A percentile compares a stretch with the other conserved stretches of the same genome.
These are phyloP conservation scores for Baccha elongata DNA, from an alignment of 2,888 invertebrate species.

Conservation along the genomic window DNA sequence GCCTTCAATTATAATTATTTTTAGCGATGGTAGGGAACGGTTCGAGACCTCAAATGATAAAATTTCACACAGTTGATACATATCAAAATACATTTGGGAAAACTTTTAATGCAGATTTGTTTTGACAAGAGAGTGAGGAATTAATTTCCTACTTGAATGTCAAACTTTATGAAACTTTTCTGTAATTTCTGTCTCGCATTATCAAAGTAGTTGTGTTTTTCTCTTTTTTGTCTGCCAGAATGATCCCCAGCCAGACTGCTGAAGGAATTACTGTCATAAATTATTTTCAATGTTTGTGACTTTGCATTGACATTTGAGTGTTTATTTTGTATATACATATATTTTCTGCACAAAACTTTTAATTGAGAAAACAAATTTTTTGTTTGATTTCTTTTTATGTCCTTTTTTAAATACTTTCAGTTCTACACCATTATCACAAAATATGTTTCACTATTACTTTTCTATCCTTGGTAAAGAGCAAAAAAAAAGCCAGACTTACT, in stretches of 20 bases:
- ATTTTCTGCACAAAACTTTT: background rate
- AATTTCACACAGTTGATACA: background rate
- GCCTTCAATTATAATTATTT: too few relatives aligned
- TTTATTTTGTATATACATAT: too few relatives aligned
- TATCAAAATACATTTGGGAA: background rate
- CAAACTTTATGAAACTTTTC: background rate
- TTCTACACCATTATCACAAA: background rate
- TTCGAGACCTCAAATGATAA: background rate
- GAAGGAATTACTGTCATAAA: background rate
- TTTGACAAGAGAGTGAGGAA: background rate
- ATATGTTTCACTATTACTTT: background rate
- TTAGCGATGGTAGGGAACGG: too few relatives aligned
- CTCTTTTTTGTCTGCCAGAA: too few relatives aligned
- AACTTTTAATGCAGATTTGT: background rate
- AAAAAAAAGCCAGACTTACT: background rate
- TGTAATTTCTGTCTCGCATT: background rate
- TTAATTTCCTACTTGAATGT: background rate
- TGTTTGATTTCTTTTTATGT: too few relatives aligned
- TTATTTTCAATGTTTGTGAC: background rate
- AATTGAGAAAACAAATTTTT: background rate
- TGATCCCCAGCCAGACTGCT: background rate
- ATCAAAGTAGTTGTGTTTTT: background rate
- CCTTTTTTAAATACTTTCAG: background rate
- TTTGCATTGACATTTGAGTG: too few relatives aligned
- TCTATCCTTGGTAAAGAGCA: background rate